phyloP scores from a whole-genome alignment of 2,797 vertebrate species.

The Chelidonichthys spinosus region DNA sequence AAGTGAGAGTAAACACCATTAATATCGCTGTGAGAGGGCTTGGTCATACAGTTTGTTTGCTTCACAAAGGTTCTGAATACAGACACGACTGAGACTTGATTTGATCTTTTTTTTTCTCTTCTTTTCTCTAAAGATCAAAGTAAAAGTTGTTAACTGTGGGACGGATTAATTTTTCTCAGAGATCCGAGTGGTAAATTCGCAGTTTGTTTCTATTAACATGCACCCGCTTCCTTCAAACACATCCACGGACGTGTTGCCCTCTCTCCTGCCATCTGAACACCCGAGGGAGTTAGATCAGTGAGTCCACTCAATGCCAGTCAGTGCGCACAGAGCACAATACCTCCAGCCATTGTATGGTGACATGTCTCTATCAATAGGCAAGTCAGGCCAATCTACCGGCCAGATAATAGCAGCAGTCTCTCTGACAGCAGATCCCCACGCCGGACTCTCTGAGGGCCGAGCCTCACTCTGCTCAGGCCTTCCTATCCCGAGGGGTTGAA shows the following conservation, averaged over 20 bases:
- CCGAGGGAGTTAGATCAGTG: slow-evolving; percentile 46
- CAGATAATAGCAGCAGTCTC: slow-evolving; percentile 80
- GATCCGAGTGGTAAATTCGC: background rate
- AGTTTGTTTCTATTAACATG: slow-evolving; percentile 10
- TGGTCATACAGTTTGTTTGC: slow-evolving; percentile 50
- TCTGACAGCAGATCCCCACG: slow-evolving; percentile 73
- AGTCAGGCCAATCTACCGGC: slow-evolving; percentile 74
- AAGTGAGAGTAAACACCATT: slow-evolving; percentile 76
- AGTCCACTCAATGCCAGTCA: slow-evolving; percentile 62
- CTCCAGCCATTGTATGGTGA: slow-evolving; percentile 70
- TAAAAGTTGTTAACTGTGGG: background rate
- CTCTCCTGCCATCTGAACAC: slow-evolving; percentile 36
- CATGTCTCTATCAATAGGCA: slow-evolving; percentile 76
- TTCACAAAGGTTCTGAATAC: slow-evolving; percentile 40
- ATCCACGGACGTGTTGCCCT: slow-evolving; percentile 35
- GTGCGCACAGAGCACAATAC: slow-evolving; percentile 50
- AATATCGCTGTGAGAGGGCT: slow-evolving; percentile 61
- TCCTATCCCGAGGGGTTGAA: slow-evolving; percentile 69
- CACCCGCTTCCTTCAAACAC: slow-evolving; percentile 15
- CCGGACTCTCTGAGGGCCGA: slow-evolving; percentile 66
- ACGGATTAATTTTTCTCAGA: background rate
- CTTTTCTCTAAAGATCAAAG: slow-evolving; percentile 12
- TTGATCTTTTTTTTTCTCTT: slow-evolving; percentile 7
- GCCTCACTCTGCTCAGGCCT: slow-evolving; percentile 64
- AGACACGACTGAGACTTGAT: slow-evolving; percentile 30